These are phyloP conservation scores for Pimephales promelas DNA, from an alignment of 2,113 vertebrate genomes.

Conservation along the genomic window DNA sequence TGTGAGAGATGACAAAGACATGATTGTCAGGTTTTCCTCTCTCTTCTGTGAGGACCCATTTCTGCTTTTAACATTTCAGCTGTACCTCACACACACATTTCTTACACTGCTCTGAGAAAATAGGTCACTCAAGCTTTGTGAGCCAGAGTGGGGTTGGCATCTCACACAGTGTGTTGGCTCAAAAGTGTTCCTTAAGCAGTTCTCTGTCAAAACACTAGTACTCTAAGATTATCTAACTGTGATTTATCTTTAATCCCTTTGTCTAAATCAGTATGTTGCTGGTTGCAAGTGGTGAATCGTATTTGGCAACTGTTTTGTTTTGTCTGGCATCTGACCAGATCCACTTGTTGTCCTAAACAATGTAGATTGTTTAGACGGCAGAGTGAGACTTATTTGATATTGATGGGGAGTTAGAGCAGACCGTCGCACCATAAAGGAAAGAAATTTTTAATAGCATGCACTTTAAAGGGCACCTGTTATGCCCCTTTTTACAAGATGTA, in stretches of 20 bases:
- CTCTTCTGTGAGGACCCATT: neutral
- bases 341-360: slow-evolving; percentile 29
- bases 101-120: slow-evolving; percentile 30
- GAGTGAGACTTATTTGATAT: neutral
- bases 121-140: slow-evolving; percentile 48
- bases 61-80: slow-evolving; percentile 16
- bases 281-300: slow-evolving; percentile 11
- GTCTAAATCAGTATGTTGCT: slow-evolving; percentile 21
- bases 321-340: slow-evolving; percentile 43
- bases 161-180: slow-evolving; percentile 15
- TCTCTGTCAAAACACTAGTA: slow-evolving; percentile 45
- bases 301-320: slow-evolving; percentile 30
- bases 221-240: slow-evolving; percentile 18
- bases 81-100: slow-evolving; percentile 24
- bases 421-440: neutral
- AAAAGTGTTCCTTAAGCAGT: slow-evolving; percentile 41
- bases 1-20: neutral
- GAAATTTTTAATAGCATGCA: neutral
- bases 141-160: slow-evolving; percentile 22
- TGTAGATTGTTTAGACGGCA: slow-evolving; percentile 25
- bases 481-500: too few species aligned
- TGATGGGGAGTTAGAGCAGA: neutral
- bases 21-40: slow-evolving; percentile 17
- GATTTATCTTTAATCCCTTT: slow-evolving; percentile 32
- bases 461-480: too few species aligned